phyloP scores from a whole-genome alignment of 2,888 invertebrate species.

The Lithosia quadra region DNA sequence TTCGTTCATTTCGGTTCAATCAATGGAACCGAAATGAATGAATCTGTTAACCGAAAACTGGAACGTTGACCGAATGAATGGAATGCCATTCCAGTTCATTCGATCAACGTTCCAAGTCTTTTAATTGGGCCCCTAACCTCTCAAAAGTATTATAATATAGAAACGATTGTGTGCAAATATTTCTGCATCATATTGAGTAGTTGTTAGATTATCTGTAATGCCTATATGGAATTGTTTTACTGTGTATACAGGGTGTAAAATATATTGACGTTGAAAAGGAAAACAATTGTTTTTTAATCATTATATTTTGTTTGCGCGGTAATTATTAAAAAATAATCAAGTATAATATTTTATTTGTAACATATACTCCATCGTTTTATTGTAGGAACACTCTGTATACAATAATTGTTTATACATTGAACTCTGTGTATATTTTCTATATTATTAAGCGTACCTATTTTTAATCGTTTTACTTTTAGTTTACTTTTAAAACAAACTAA shows the following conservation, averaged over 20 bases:
- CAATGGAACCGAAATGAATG: no score
- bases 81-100: not conserved
- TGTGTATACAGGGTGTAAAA: slow-evolving; percentile 35
- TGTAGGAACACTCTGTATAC: slow-evolving; percentile 33
- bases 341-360: slow-evolving; percentile 1
- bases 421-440: slow-evolving; percentile 7
- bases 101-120: not conserved
- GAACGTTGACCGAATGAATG: no score
- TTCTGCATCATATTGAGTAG: slow-evolving; percentile 22
- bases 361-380: slow-evolving; percentile 3
- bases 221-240: slow-evolving; percentile 51
- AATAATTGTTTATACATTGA: slow-evolving; percentile 22
- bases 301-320: not conserved
- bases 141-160: not conserved
- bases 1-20: not conserved
- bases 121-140: no score
- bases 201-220: slow-evolving; percentile 46
- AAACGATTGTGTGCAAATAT: not conserved
- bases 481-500: not conserved
- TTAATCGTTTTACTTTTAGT: not conserved
- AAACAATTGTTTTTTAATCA: not conserved
- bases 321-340: not conserved
- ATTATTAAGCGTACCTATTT: slow-evolving; percentile 6
- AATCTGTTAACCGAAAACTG: no score
- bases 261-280: slow-evolving; percentile 14